Evolutionary conservation across 2,888 invertebrate species (phyloP), one percentile per base, ranked within the genome.

Genomic region (Apotomis turbidana): DNA sequence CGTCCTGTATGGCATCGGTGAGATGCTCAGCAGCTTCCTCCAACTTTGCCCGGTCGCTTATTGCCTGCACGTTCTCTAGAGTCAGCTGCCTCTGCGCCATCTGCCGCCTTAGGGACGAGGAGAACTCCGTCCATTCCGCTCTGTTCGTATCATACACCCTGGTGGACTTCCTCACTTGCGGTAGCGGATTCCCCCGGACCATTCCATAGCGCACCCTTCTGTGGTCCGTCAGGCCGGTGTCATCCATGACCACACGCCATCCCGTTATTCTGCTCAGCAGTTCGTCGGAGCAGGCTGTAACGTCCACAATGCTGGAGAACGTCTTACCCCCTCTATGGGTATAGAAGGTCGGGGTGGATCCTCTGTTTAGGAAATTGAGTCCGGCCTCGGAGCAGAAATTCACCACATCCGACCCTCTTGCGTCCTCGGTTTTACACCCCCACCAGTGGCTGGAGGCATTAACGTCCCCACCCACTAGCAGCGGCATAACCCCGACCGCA

Each of bases 361-460:
- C 49, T 49, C 10, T 9, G 49, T 49, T 49, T 0, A 49, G 49
- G 49, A 49, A 10, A 9, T 49, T 49, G 0, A 49, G 49, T 9
- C 10, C 49, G 1, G 9, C 0, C 10, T 10, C 49, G 0, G 49
- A 8, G 3, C 49, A 49, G 9, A 70, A 63, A 63, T 70, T 57
- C 4, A 12, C 52, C 0, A 59, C 0, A 0, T 51, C 60, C 0
- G 52, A 5, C 3, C 68, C 68, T 6, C 68, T 59, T 3, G 12
- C 6, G 15, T 68, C 68, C 51, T 68, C 68, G 5, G 38, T 6
- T 13, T 6, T 3, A 6, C 68, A 55, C 0, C 68, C 68, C 68
- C 68, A 68, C 68, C 59, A 68, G 10, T n/a, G 51, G 41, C 59
- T 68, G 1, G 10, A n/a, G 1, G 68, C 59, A 12, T 68, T 68